phyloP scores from a whole-genome alignment of 2,797 vertebrate genomes.

The Phataginus tricuspis region DNA sequence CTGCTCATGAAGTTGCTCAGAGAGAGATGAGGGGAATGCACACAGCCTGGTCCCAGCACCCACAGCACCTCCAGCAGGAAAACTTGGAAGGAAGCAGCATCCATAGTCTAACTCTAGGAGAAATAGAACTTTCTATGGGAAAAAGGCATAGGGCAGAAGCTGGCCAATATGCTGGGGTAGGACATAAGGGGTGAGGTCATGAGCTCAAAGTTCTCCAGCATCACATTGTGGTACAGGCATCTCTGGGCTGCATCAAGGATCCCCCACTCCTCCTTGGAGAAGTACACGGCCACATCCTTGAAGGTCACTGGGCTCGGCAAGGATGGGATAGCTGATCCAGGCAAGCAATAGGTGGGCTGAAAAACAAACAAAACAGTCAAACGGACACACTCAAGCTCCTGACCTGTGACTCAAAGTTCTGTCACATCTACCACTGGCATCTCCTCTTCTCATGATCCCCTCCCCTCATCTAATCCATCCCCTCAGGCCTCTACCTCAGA shows the following conservation, averaged over 20 bases:
- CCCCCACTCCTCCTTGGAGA: conserved; percentile 49
- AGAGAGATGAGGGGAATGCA: not conserved
- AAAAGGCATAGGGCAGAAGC: not conserved
- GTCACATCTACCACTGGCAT: not conserved
- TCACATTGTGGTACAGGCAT: conserved; percentile 28
- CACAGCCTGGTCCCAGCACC: not conserved
- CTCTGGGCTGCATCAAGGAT: conserved; percentile 17
- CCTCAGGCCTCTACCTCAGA: not conserved
- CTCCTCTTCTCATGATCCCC: not conserved
- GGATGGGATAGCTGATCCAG: not conserved
- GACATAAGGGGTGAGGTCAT: not conserved
- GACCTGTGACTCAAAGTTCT: not conserved
- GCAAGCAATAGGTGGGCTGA: not conserved
- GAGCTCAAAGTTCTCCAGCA: conserved; percentile 40
- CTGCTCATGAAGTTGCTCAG: not conserved
- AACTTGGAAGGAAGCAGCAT: not conserved
- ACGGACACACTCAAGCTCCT: not conserved
- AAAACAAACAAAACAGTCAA: not conserved
- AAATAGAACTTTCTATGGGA: not conserved
- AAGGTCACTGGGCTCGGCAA: not conserved
- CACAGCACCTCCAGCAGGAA: not conserved
- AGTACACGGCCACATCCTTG: conserved; percentile 20
- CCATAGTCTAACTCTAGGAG: not conserved
- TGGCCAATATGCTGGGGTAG: not conserved
- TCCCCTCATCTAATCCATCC: not conserved